Base-by-base conservation (phyloP, 2,888 invertebrate species). In the Drosophila subquinaria region DNA sequence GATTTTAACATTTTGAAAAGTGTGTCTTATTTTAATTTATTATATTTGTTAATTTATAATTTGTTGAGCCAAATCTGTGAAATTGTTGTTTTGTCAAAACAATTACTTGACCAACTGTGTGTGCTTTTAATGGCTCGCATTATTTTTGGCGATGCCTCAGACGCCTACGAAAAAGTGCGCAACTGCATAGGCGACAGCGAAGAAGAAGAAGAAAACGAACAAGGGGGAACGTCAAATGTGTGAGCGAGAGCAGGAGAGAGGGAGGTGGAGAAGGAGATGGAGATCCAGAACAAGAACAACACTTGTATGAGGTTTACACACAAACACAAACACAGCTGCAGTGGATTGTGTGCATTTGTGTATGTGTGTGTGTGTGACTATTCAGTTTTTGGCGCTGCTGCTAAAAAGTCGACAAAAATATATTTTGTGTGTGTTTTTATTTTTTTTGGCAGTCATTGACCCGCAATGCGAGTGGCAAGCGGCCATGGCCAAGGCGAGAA, bases 141-240 rank as follows among this genome's bases (percentile, higher is more conserved):
- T 42, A 47, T 48, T 53, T 51, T 57, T 43, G 56, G 43, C 17
- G 11, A 60, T 53, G 38, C 45, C 60, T 68, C 67, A 69, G 75
- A 89, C 89, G 89, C 88, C 89, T 89, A 89, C 88, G 83, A 89
- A 88, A 81, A 88, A 83, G 78, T 82, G 73, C 71, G 73, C 70
- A 86, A 88, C 78, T 89, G 89, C 89, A 84, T 84, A 87, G 88
- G 78, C 65, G 55, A 79, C 66, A 60, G 27, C 11, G 6, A 11
- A 47, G 30, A 13, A 33, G 17, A 17, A 17, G 27, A 23, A 8
- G 43, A 5, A 23, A 23, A 11, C 23, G 17, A 43, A 20, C 8
- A 13, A 15, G 42, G 17, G 17, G 4, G 6, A 38, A 3, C 17
- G n/a, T 17, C 17, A 43, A 36, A 48, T 61, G 51, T 36, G 33